A percentile compares a stretch with the other conserved stretches of the same genome.
These are phyloP conservation scores for Mechanitis mazaeus DNA, from an alignment of 2,888 invertebrate species.

Conservation along the genomic window DNA sequence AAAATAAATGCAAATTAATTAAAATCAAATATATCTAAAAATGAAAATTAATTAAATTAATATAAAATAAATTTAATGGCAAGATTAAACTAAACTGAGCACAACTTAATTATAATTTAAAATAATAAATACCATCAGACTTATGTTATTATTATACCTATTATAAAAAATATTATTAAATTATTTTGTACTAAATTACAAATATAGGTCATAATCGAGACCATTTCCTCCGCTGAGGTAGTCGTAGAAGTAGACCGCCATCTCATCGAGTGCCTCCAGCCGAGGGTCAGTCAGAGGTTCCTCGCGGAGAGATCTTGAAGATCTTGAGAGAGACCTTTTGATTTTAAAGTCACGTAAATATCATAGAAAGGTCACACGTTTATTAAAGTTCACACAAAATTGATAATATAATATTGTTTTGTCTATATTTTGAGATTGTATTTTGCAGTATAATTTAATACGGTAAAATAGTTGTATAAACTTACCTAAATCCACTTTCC, in stretches of 20 bases:
- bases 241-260: conserved; percentile 79
- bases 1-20: too few species aligned
- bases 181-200: conserved; percentile 38
- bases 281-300: conserved; percentile 57
- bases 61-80: neutral
- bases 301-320: conserved; percentile 68
- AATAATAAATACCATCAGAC: conserved; percentile 6
- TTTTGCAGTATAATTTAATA: too few species aligned
- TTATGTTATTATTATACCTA: conserved; percentile 1
- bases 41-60: neutral
- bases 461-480: neutral
- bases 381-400: too few species aligned
- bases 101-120: neutral
- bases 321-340: conserved; percentile 61
- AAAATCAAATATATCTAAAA: neutral
- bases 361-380: too few species aligned
- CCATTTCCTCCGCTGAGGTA: conserved; percentile 78
- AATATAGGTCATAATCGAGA: conserved; percentile 73
- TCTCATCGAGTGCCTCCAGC: conserved; percentile 72
- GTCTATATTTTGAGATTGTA: too few species aligned
- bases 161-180: neutral
- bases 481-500: conserved; percentile 70
- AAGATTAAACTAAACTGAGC: conserved; percentile 2
- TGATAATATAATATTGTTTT: too few species aligned
- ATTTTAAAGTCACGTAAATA: conserved; percentile 1